These are phyloP conservation scores for Micropoecilia bifurca DNA, from an alignment of 2,797 vertebrate species.

Conservation along the genomic window DNA sequence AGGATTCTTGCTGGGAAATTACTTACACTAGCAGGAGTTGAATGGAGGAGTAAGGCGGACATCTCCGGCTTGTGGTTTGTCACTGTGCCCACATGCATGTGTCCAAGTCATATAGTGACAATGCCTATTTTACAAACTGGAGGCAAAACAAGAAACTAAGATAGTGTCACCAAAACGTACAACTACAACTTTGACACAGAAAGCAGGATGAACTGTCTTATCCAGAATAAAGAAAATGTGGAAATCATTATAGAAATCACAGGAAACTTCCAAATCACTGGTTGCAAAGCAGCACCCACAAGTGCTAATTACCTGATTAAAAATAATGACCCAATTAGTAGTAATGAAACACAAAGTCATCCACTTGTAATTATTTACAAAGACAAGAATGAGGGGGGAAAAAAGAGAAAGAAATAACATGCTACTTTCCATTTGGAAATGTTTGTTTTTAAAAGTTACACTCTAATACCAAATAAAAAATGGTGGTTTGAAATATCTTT, in stretches of 20 bases:
- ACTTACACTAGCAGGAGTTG: background rate
- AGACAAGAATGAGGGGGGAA: background rate
- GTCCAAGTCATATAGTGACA: background rate
- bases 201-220: background rate
- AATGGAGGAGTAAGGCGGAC: background rate
- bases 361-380: background rate
- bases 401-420: background rate
- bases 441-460: background rate
- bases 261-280: background rate
- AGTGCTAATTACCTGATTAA: background rate
- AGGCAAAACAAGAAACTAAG: background rate
- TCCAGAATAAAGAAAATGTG: background rate
- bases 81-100: background rate
- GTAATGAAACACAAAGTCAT: background rate
- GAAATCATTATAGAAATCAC: background rate
- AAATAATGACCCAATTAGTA: background rate
- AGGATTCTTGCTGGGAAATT: background rate
- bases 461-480: background rate
- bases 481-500: background rate
- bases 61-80: background rate
- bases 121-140: constrained; percentile 3
- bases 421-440: background rate
- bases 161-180: background rate
- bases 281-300: background rate
- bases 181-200: background rate